Evolutionary conservation across 2,113 vertebrate species (phyloP), one percentile per base, ranked within the genome.

Genomic region (Lepisosteus oculatus): DNA sequence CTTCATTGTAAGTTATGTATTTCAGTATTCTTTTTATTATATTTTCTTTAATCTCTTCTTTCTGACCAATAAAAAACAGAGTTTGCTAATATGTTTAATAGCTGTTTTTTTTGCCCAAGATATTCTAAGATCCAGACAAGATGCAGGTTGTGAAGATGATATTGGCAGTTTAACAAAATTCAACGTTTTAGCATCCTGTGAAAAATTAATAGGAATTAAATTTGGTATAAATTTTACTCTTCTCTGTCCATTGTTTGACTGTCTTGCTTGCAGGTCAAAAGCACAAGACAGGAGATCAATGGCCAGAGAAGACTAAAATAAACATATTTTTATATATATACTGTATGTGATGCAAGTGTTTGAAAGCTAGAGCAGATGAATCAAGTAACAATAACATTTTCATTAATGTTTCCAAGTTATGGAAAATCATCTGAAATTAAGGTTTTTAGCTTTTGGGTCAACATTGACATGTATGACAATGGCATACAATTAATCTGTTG

Each of bases 381-480:
- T 91, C 91, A 89, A 87, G 90, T 89, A 89, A 88, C 86, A 17
- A 29, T 29, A 29, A 29, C 29, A 29, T 29, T 29, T 29, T 29
- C 29, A 29, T 87, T 83, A 83, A 89, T 90, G 83, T 72, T 70
- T 86, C 80, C 82, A 82, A 92, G 91, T 92, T 90, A 88, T 29
- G 29, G 29, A 29, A 29, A 29, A 91, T 93, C 80, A 89, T 86
- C 85, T 85, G 81, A 90, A 91, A 92, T 93, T 93, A 94, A 90
- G 91, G 88, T 29, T 92, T 85, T 81, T 85, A 88, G 87, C 77
- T 69, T 85, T 82, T 86, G 69, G 81, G 83, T 88, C 82, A 83
- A 61, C 87, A 86, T 78, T 77, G 83, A 89, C 86, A 83, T 78
- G 77, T 86, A 83, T 81, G 84, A 88, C 90, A 88, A 77, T 89